Conservation (phyloP, 2,797 vertebrate species). For the Anabacerthia variegaticeps region DNA sequence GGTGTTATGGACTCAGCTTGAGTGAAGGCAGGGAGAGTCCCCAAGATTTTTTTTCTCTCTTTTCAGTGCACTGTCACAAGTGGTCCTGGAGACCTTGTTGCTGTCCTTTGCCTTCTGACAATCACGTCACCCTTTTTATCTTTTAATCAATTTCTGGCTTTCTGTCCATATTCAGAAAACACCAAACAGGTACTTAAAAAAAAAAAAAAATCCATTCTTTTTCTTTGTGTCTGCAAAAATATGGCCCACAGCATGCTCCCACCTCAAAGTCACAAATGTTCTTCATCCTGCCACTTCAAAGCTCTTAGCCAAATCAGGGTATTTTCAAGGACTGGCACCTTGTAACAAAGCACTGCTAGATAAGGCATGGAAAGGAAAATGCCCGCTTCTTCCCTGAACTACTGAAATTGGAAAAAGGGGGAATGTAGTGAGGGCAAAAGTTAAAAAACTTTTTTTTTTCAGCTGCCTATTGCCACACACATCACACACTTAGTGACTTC, state of each 20-base stretch:
- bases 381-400: neutral
- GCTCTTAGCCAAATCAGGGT: neutral
- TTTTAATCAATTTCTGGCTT: neutral
- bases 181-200: neutral
- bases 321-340: neutral
- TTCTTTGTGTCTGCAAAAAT: neutral
- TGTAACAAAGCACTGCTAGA: neutral
- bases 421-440: neutral
- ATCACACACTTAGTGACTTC: neutral
- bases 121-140: neutral
- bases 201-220: neutral
- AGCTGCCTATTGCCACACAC: neutral
- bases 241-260: neutral
- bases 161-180: neutral
- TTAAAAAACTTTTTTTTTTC: neutral
- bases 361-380: neutral
- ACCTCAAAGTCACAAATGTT: neutral
- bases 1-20: neutral
- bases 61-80: neutral
- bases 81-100: neutral
- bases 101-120: neutral
- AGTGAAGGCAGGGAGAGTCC: rapidly evolving
- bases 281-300: neutral
- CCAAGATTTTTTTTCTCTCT: neutral
- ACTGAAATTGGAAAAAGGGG: neutral